Evolutionary conservation across 2,888 invertebrate genomes (phyloP).

Genomic region (Eupithecia vulgata): DNA sequence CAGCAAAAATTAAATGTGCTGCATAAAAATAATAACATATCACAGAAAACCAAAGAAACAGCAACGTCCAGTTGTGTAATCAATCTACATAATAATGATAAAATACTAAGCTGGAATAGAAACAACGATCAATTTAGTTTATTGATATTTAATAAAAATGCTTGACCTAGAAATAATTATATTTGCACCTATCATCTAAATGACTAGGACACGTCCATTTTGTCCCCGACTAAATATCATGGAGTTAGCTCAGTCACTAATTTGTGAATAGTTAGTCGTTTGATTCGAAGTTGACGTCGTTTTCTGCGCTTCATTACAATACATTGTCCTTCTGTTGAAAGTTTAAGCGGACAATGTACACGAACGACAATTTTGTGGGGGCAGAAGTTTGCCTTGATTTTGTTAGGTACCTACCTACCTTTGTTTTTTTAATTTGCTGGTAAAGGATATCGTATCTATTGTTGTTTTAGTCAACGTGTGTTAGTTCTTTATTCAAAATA

Average conservation of each 20-base stretch:
- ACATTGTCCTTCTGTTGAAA: slow-evolving; percentile 37
- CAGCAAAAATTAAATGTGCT: not conserved
- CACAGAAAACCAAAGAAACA: not conserved
- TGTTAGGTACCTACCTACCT: not conserved
- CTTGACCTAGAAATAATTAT: slow-evolving; percentile 12
- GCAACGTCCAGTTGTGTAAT: not conserved
- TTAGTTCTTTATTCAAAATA: too few relatives aligned
- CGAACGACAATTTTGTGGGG: slow-evolving; percentile 4
- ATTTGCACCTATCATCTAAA: slow-evolving; percentile 12
- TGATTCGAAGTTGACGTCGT: slow-evolving; percentile 63
- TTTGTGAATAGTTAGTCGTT: slow-evolving; percentile 70
- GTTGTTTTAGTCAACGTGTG: too few relatives aligned
- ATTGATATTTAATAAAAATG: not conserved
- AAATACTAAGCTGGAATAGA: not conserved
- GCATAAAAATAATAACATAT: not conserved
- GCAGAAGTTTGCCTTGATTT: not conserved
- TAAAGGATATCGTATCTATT: not conserved
- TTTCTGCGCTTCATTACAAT: slow-evolving; percentile 63
- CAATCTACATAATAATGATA: not conserved
- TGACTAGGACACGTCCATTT: slow-evolving; percentile 26
- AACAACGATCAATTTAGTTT: not conserved
- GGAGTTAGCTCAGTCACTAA: slow-evolving; percentile 66
- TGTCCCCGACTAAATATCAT: slow-evolving; percentile 34
- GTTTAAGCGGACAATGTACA: slow-evolving; percentile 28
- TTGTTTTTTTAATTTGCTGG: not conserved